phyloP scores from a whole-genome alignment of 2,113 vertebrate species.

The Pholis gunnellus region DNA sequence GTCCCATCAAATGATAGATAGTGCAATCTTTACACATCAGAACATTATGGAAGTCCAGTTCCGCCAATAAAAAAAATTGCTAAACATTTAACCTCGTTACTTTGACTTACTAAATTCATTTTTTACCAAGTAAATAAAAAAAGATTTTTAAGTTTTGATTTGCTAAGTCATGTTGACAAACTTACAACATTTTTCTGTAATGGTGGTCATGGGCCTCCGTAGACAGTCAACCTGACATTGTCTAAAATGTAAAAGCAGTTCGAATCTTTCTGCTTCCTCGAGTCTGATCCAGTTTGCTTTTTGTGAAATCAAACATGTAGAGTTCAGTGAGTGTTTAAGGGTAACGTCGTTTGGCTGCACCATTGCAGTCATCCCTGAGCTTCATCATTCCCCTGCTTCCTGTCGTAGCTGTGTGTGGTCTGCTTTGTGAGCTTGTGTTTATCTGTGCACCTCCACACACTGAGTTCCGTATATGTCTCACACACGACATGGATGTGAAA shows the following conservation, averaged over 20 bases:
- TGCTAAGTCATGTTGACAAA: no score
- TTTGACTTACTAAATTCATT: no score
- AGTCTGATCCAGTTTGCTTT: background rate
- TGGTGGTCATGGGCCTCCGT: fast-evolving
- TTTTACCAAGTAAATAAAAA: no score
- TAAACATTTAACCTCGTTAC: no score
- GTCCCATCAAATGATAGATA: background rate
- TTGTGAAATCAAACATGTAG: background rate
- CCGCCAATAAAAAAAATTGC: no score
- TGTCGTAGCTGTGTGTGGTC: no score
- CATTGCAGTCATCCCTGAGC: background rate
- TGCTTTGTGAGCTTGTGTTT: background rate
- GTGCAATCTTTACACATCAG: no score
- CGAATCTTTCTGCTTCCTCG: background rate
- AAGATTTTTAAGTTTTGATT: no score
- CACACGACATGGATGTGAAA: background rate
- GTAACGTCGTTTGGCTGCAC: background rate
- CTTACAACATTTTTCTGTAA: background rate
- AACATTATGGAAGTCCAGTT: no score
- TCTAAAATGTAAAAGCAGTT: background rate
- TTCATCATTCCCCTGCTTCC: background rate
- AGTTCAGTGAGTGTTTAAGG: background rate
- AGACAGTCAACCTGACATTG: background rate
- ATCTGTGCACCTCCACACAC: background rate
- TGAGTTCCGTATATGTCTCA: background rate